These are phyloP conservation scores for Apaloderma vittatum DNA, from an alignment of 2,113 vertebrate species.

Conservation along the genomic window DNA sequence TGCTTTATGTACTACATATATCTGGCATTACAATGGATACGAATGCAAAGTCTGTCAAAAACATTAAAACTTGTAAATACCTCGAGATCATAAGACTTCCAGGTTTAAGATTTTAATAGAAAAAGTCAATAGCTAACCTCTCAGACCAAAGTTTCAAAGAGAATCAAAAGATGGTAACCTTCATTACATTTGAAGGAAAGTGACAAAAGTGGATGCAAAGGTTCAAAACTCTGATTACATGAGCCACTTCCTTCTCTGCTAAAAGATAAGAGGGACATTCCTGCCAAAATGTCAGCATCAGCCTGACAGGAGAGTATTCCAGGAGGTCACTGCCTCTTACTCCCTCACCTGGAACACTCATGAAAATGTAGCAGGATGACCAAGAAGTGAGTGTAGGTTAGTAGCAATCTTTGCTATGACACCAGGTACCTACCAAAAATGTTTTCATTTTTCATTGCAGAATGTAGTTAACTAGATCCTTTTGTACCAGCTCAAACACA, in stretches of 20 bases:
- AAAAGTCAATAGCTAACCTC: background rate
- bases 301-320: background rate
- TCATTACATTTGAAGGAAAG: background rate
- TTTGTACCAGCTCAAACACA: background rate
- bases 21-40: background rate
- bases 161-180: background rate
- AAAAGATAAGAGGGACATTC: background rate
- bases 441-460: background rate
- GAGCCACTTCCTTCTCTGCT: background rate
- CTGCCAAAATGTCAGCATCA: background rate
- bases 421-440: background rate
- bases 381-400: background rate
- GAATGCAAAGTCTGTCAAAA: background rate
- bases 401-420: background rate
- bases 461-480: background rate
- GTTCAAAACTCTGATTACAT: background rate
- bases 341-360: background rate
- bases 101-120: background rate
- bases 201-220: background rate
- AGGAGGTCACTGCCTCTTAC: background rate
- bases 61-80: background rate
- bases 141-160: background rate
- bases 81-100: background rate
- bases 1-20: background rate
- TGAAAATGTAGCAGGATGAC: background rate